Base-by-base conservation (phyloP, 2,113 vertebrate species). In the Pelobates fuscus region DNA sequence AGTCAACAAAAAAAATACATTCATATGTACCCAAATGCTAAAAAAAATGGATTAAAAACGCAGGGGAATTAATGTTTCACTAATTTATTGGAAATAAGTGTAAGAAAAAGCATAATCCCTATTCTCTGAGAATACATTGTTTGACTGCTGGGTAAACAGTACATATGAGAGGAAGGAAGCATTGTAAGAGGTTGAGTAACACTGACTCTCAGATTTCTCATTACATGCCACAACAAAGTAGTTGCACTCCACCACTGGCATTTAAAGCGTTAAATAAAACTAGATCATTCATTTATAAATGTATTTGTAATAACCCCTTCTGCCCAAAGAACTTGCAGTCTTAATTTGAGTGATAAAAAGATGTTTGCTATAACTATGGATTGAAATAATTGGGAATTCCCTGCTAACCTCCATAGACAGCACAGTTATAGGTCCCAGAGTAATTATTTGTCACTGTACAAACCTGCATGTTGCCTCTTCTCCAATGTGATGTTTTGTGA, bases 401-500 rank as follows among this genome's bases (percentile, higher is more conserved):
- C 44, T 49, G 44, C 12, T 6, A 37, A 37, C 32, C 32, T 37
- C 32, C 52, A 55, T 8, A 23, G n/a, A 23, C 52, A 55, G 21
- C 8, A n/a, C 52, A 55, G 20, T 55, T 55, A 18, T 23, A 11
- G 20, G 8, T 23, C 10, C 7, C n/a, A 8, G 20, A 46, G 27
- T 18, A 46, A 66, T 41, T 37, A 17, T 64, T 20, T 63, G 70
- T 72, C 70, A 20, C 44, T 63, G 70, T 72, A 72, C 29, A 72
- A 59, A 62, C 70, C 55, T 77, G 73, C 73, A 77, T 77, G 65
- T 37, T 68, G 64, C 73, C 73, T 61, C 41, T 61, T 61, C 41
- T 68, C 65, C 59, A 37, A 68, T 61, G 73, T 77, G 55, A 68
- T 69, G 77, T 74, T 81, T 66, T 68, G 78, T 70, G 70, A 75